A percentile compares a stretch with the other conserved stretches of the same genome.
Conservation (phyloP, 2,888 invertebrate genomes). For the Endotricha flammealis region DNA sequence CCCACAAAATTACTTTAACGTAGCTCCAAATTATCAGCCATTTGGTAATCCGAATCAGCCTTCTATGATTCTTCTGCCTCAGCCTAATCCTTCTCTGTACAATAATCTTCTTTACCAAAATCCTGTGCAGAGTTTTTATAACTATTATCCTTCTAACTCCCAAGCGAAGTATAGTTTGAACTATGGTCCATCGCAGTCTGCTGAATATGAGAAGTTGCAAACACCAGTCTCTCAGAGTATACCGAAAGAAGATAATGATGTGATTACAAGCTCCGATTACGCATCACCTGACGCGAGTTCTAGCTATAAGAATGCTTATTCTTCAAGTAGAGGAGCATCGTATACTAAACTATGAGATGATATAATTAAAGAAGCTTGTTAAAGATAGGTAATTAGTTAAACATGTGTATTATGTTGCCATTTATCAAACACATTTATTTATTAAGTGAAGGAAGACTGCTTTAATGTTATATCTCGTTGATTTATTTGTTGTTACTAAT, state of each 20-base stretch:
- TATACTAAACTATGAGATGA: conserved; percentile 41
- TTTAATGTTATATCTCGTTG: conserved; percentile 5
- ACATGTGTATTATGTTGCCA: conserved; percentile 23
- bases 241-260: conserved; percentile 61
- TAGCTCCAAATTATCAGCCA: conserved; percentile 44
- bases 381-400: neutral
- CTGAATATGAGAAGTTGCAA: conserved; percentile 56
- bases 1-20: conserved; percentile 45
- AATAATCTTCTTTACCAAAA: conserved; percentile 52
- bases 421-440: conserved; percentile 41
- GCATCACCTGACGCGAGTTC: conserved; percentile 45
- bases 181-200: conserved; percentile 34
- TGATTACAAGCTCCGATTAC: conserved; percentile 50
- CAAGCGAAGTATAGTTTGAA: conserved; percentile 54
- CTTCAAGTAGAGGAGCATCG: conserved; percentile 39
- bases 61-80: conserved; percentile 58
- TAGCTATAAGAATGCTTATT: conserved; percentile 53
- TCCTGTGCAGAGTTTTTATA: conserved; percentile 54
- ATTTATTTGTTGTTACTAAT: conserved; percentile 6
- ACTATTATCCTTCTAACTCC: conserved; percentile 55
- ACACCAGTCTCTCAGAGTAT: conserved; percentile 38
- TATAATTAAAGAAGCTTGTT: conserved; percentile 11
- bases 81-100: conserved; percentile 52
- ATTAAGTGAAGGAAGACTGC: conserved; percentile 21
- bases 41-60: conserved; percentile 52